A percentile compares a stretch with the other conserved stretches of the same genome.
These are phyloP conservation scores for Papilio glaucus DNA, from an alignment of 1,140 invertebrate genomes.

Conservation along the genomic window DNA sequence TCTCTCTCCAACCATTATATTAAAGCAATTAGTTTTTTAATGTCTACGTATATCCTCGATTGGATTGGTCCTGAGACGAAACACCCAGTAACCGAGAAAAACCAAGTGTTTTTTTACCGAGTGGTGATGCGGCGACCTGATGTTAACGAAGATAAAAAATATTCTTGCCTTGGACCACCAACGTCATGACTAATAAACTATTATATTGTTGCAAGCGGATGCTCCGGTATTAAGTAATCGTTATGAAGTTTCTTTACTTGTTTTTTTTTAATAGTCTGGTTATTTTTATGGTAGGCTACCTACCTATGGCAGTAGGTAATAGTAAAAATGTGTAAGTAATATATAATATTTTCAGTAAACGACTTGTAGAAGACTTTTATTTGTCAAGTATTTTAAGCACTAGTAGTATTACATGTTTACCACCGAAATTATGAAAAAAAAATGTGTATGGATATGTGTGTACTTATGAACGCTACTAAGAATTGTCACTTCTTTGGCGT, in stretches of 20 bases:
- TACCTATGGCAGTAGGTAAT: too few species aligned
- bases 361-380: too few species aligned
- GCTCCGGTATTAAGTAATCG: background rate
- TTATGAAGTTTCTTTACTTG: constrained; percentile 13
- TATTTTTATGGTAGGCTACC: too few species aligned
- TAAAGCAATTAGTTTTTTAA: constrained; percentile 43
- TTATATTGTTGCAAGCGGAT: constrained; percentile 24
- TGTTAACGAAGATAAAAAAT: constrained; percentile 42
- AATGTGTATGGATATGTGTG: too few species aligned
- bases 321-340: too few species aligned
- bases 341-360: too few species aligned
- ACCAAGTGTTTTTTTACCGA: constrained; percentile 41
- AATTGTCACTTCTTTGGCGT: too few species aligned
- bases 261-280: too few species aligned
- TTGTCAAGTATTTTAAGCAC: background rate
- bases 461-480: too few species aligned
- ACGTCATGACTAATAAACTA: constrained; percentile 24
- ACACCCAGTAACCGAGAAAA: constrained; percentile 45
- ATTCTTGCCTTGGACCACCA: constrained; percentile 36
- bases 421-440: too few species aligned
- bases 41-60: constrained; percentile 20
- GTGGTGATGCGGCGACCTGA: constrained; percentile 44
- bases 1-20: background rate
- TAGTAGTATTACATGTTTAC: too few species aligned
- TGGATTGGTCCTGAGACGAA: constrained; percentile 30